Conservation (phyloP, 2,113 vertebrate genomes). For the Lamprologus callipterus region DNA sequence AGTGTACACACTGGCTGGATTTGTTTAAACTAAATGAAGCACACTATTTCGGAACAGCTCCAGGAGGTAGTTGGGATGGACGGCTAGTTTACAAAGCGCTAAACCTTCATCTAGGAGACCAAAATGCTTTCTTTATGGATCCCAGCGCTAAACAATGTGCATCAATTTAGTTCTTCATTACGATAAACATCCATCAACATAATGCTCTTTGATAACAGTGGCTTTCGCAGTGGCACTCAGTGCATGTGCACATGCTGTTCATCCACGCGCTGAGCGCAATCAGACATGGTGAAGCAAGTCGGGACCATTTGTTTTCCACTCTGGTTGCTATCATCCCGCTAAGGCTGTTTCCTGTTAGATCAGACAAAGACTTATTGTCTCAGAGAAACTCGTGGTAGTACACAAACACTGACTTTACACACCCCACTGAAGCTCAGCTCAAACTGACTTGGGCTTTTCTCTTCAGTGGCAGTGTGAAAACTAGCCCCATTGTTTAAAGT, state of each 20-base stretch:
- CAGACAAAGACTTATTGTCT: conserved; percentile 48
- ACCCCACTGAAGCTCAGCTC: background rate
- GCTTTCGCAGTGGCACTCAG: background rate
- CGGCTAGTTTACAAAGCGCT: background rate
- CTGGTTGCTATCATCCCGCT: background rate
- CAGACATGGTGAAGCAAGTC: background rate
- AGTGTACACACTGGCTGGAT: background rate
- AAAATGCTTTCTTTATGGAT: background rate
- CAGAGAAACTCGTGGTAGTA: background rate
- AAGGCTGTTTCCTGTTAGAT: background rate
- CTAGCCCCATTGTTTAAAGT: background rate
- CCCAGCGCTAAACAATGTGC: background rate
- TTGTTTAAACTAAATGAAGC: background rate
- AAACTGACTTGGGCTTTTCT: background rate
- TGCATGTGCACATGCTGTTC: background rate
- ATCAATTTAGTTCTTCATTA: background rate
- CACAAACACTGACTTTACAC: background rate
- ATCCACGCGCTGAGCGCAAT: background rate
- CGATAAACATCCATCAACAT: background rate
- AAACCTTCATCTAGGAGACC: background rate
- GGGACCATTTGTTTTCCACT: background rate
- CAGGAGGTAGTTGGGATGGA: background rate
- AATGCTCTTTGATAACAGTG: background rate
- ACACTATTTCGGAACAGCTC: background rate
- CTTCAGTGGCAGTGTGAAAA: background rate